Conservation (phyloP, 1,140 invertebrate genomes). For the Megathymus violae region DNA sequence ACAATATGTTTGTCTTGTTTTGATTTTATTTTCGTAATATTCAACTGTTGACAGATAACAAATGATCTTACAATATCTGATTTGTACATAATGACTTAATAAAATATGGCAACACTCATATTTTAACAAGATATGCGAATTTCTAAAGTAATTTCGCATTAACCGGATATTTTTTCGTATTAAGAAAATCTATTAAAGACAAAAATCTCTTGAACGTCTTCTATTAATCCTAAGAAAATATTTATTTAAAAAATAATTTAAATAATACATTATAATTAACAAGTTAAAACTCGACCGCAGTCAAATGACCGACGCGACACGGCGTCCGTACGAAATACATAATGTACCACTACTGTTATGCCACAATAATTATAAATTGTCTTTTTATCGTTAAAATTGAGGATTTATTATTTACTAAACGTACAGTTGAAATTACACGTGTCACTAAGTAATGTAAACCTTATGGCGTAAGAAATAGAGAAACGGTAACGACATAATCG, state of each 20-base stretch:
- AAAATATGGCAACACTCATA: slow-evolving; percentile 83
- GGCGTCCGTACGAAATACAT: slow-evolving; percentile 50
- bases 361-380: slow-evolving; percentile 64
- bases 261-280: slow-evolving; percentile 40
- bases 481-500: slow-evolving; percentile 25
- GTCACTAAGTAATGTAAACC: slow-evolving; percentile 44
- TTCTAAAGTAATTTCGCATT: slow-evolving; percentile 55
- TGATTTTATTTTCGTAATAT: slow-evolving; percentile 82
- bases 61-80: slow-evolving; percentile 82
- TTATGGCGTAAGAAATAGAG: slow-evolving; percentile 39
- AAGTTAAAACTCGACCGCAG: slow-evolving; percentile 45
- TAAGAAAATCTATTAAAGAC: slow-evolving; percentile 31
- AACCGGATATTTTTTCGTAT: slow-evolving; percentile 32
- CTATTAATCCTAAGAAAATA: slow-evolving; percentile 36
- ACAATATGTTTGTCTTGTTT: slow-evolving; percentile 62
- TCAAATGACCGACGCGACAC: slow-evolving; percentile 44
- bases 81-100: slow-evolving; percentile 83
- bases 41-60: slow-evolving; percentile 83
- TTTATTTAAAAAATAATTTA: slow-evolving; percentile 46
- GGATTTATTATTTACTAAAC: slow-evolving; percentile 52
- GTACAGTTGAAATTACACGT: slow-evolving; percentile 56
- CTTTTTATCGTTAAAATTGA: slow-evolving; percentile 63
- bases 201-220: slow-evolving; percentile 36
- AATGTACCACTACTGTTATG: slow-evolving; percentile 57
- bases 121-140: slow-evolving; percentile 78